Evolutionary conservation across 2,888 invertebrate species (phyloP).

Genomic region (Dione juno): DNA sequence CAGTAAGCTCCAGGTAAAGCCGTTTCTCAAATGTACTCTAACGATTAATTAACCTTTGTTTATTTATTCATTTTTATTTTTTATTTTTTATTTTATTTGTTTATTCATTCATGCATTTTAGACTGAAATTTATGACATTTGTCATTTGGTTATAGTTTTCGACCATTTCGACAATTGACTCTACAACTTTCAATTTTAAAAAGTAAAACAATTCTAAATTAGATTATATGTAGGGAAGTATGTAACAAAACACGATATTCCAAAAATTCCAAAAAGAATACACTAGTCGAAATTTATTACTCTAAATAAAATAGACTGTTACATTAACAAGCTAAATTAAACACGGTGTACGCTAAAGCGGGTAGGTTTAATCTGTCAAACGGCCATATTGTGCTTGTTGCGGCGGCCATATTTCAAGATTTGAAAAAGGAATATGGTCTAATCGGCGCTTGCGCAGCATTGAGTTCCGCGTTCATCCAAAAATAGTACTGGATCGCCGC

Average conservation of each 20-base stretch:
- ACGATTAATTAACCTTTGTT: background rate
- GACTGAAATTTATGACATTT: no score
- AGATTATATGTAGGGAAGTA: background rate
- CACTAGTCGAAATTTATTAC: background rate
- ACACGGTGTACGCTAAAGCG: slow-evolving; percentile 11
- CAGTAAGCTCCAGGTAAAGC: background rate
- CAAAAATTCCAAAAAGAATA: background rate
- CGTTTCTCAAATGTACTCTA: background rate
- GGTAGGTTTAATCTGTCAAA: slow-evolving; percentile 28
- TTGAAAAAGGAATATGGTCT: slow-evolving; percentile 53
- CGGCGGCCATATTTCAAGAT: slow-evolving; percentile 44
- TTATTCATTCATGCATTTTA: no score
- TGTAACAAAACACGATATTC: background rate
- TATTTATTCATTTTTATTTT: background rate
- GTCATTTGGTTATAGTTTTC: no score
- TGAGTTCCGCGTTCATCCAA: slow-evolving; percentile 67
- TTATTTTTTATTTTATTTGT: no score
- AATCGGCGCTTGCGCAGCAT: slow-evolving; percentile 47
- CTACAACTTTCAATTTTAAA: background rate
- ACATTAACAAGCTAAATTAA: slow-evolving; percentile 22
- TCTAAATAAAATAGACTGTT: slow-evolving; percentile 18
- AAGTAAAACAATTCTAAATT: background rate
- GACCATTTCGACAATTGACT: no score
- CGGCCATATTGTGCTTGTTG: slow-evolving; percentile 27
- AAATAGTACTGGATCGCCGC: slow-evolving; percentile 68